These are phyloP conservation scores for Nymphicus hollandicus DNA, from an alignment of 2,113 vertebrate species.

Conservation along the genomic window DNA sequence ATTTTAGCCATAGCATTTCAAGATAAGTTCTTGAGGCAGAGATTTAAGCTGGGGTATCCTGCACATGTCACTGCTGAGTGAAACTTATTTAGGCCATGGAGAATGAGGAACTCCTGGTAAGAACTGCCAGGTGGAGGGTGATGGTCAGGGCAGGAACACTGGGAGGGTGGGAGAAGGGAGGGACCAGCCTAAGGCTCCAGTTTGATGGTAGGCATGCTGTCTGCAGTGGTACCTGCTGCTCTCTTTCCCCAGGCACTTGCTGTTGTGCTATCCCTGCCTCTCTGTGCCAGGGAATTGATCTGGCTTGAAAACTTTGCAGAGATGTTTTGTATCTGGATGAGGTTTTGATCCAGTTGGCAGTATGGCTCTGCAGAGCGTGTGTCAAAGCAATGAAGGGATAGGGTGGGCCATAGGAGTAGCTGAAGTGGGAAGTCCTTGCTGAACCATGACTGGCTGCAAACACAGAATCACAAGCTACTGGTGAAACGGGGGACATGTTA, in stretches of 20 bases:
- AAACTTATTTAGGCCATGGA: background rate
- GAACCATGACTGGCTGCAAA: background rate
- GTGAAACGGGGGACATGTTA: background rate
- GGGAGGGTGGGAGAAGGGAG: background rate
- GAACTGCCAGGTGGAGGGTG: background rate
- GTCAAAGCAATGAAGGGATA: background rate
- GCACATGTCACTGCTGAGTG: accelerated
- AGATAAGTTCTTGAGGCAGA: background rate
- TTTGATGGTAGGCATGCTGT: too few relatives aligned
- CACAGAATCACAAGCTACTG: background rate
- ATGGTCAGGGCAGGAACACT: accelerated
- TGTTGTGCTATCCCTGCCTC: background rate
- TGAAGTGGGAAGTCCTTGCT: background rate
- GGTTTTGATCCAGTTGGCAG: background rate
- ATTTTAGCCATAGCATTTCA: background rate
- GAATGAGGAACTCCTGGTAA: background rate
- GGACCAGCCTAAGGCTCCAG: background rate
- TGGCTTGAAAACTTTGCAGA: background rate
- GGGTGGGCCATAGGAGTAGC: background rate
- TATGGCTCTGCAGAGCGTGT: background rate
- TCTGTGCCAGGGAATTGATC: background rate
- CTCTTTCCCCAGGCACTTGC: background rate
- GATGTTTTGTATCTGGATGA: background rate
- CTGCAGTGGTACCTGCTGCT: background rate
- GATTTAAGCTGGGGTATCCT: background rate